Evolutionary conservation across 2,888 invertebrate genomes (phyloP), one percentile per base, ranked within the genome.

Genomic region (Agonopterix heracliana): DNA sequence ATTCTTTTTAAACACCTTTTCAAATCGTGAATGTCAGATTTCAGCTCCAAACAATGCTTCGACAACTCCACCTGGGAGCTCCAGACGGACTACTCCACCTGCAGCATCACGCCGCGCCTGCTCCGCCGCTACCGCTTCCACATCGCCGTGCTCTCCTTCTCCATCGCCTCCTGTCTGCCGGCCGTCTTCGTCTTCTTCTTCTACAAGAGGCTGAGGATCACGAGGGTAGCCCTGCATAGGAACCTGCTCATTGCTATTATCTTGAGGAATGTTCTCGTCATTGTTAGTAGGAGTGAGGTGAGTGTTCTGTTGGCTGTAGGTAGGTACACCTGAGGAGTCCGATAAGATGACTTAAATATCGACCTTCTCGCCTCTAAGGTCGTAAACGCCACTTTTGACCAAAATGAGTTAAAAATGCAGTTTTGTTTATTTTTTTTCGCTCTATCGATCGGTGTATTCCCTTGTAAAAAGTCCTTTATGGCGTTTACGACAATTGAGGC

Each of bases 161-260:
- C 92, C 9, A 81, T 89, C 26, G 73, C 71, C 0, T 67, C 90
- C 8, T 89, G 91, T 47, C 48, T 90, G 0, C 92, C 92, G 0
- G 91, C 92, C 0, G 78, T 92, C 1, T 61, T 90, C 52, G 85
- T 92, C 2, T 90, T 92, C 61, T 74, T 90, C 55, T 73, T 79
- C 54, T 92, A 90, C 66, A 88, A 85, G 52, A 79, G 89, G 2
- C 77, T 92, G 14, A 74, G 91, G 41, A 77, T 87, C 10, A 88
- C 87, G 3, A 81, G 91, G 52, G 85, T 91, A 0, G 82, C 82
- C 0, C 66, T 93, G 34, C 92, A 92, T 55, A 82, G 92, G 51
- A 92, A 92, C 64, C 71, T 93, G 34, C 74, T 93, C 1, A 81
- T 91, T 3, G 86, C 90, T 2, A 90, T 92, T 41, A 78, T 91